Base-by-base conservation (phyloP, 2,888 invertebrate species). In the Tupiocoris notatus region DNA sequence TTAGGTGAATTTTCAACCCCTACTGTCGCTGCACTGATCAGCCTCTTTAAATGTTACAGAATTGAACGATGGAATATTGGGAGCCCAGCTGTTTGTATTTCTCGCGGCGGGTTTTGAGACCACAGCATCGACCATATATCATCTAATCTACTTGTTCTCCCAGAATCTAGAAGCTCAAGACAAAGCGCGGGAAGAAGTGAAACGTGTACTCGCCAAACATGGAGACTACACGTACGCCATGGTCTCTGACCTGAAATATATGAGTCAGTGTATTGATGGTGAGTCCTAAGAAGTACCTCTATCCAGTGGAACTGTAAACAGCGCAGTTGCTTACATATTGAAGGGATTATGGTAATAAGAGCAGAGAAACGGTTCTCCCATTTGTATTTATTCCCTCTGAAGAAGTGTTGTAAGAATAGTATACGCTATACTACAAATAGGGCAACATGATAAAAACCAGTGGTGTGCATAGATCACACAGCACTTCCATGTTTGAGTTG, bases 61-160 rank as follows among this genome's bases (percentile, higher is more conserved):
- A 57, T 25, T 79, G 7, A 75, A 78, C 22, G 77, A 78, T 24
- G 59, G 57, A 9, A 57, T 77, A 6, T 75, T 79, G 39, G 77
- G 71, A 18, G 79, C 79, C 20, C 78, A 79, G 63, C 39, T 75
- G 9, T 79, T 79, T 75, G 78, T 79, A 2, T 78, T 79, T 64
- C 71, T 78, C 12, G 58, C 75, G 6, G 79, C 79, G 24, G 79
- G 79, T 1, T 79, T 75, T 64, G 79, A 79, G 67, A 79, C 79
- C n/a, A 78, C 79, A n/a, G 68, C 79, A 1, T 61, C 74, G 9
- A 68, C 78, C 54, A 62, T 78, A 18, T 63, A 77, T 18, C 77
- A 76, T 56, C 23, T 73, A 7, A 25, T 75, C 17, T 78, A 75
- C 24, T 62, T 71, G 20, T 66, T 79, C 20, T 70, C 73, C 0